These are phyloP conservation scores for Tenebrosternarchus preto DNA, from an alignment of 2,113 vertebrate species.

Conservation along the genomic window DNA sequence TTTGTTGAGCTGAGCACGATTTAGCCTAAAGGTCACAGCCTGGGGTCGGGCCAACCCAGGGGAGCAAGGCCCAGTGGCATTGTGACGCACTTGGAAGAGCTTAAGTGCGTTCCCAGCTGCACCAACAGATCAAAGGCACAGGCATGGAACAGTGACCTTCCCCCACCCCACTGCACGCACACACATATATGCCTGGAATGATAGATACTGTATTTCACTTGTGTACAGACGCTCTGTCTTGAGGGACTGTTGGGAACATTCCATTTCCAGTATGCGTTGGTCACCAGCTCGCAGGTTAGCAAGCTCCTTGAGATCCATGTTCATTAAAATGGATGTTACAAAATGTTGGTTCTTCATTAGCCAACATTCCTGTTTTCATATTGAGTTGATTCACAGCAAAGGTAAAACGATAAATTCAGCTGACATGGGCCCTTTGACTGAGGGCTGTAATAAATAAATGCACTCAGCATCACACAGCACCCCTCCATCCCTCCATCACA, in stretches of 20 bases:
- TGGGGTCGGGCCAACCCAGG: slow-evolving; percentile 38
- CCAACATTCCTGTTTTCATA: background rate
- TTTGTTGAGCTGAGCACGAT: slow-evolving; percentile 5
- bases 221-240: background rate
- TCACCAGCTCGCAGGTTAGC: background rate
- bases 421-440: background rate
- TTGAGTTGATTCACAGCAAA: background rate
- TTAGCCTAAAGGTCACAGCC: slow-evolving; percentile 18
- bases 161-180: background rate
- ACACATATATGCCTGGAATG: background rate
- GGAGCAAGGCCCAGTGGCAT: slow-evolving; percentile 11
- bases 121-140: slow-evolving; percentile 38
- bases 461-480: slow-evolving; percentile 13
- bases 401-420: background rate
- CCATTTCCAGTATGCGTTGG: background rate
- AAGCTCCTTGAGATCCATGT: background rate
- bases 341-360: background rate
- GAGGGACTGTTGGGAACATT: background rate
- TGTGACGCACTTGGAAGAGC: slow-evolving; percentile 36
- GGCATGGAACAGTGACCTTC: slow-evolving; percentile 29
- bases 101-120: slow-evolving; percentile 52
- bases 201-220: background rate
- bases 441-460: slow-evolving; percentile 19
- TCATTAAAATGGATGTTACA: background rate
- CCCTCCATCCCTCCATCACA: slow-evolving; percentile 1